Percentiles rank a stretch among this genome's conserved stretches.
phyloP scores from a whole-genome alignment of 2,888 invertebrate species.

The Sialis fuliginosa region DNA sequence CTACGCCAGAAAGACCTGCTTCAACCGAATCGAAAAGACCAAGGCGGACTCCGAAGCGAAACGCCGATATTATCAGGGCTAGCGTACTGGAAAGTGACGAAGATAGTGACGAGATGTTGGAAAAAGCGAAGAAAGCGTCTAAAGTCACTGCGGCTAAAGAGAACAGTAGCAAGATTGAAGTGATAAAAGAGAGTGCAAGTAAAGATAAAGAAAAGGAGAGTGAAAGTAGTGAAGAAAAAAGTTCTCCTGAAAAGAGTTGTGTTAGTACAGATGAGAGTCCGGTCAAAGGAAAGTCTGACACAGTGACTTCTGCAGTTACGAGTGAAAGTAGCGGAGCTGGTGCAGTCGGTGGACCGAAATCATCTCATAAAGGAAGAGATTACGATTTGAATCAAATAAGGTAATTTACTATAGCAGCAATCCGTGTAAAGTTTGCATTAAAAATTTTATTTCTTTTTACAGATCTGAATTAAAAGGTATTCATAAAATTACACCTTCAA shows the following conservation, averaged over 20 bases:
- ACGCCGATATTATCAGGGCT: too few relatives aligned
- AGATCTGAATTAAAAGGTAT: constrained; percentile 69
- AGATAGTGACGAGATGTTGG: too few relatives aligned
- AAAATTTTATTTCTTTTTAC: too few relatives aligned
- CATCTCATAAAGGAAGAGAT: constrained; percentile 44
- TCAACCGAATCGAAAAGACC: too few relatives aligned
- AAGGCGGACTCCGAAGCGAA: too few relatives aligned
- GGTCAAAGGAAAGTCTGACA: constrained; percentile 22
- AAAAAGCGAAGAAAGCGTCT: too few relatives aligned
- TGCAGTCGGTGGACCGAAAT: constrained; percentile 24
- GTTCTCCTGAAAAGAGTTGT: constrained; percentile 9
- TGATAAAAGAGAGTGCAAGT: constrained; percentile 17
- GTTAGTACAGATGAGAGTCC: constrained; percentile 23
- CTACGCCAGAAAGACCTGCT: too few relatives aligned
- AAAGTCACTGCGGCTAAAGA: constrained; percentile 6
- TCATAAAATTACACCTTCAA: constrained; percentile 27
- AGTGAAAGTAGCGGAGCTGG: constrained; percentile 13
- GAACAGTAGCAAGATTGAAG: constrained; percentile 17
- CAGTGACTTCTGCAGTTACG: constrained; percentile 21
- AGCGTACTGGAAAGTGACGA: too few relatives aligned
- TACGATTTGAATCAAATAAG: constrained; percentile 68
- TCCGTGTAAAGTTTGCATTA: too few relatives aligned
- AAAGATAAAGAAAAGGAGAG: constrained; percentile 14
- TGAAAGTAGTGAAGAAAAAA: constrained; percentile 18
- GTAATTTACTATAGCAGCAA: too few relatives aligned